Percentiles rank a stretch among this genome's conserved stretches.
These are phyloP conservation scores for Leptothorax acervorum DNA, from an alignment of 2,888 invertebrate genomes.

Conservation along the genomic window DNA sequence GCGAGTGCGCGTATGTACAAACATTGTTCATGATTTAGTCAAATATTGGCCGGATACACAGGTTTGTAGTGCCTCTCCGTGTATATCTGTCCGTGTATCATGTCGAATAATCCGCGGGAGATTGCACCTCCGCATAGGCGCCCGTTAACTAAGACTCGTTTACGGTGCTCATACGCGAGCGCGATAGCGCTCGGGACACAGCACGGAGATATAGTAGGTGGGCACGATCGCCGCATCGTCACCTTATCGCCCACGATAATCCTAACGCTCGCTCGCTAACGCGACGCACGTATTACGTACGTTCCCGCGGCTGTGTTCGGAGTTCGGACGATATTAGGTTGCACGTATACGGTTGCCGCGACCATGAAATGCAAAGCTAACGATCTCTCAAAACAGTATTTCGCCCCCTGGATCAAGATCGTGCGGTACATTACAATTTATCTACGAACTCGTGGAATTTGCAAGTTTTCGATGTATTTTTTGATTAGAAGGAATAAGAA, in stretches of 20 bases:
- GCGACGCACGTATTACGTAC: constrained; percentile 14
- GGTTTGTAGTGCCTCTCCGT: constrained; percentile 83
- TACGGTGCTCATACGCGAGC: constrained; percentile 58
- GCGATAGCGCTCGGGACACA: constrained; percentile 25
- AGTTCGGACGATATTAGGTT: constrained; percentile 21
- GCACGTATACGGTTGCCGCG: background rate
- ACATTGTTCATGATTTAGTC: constrained; percentile 86
- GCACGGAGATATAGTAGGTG: constrained; percentile 13
- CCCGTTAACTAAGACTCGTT: constrained; percentile 80
- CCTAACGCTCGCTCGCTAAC: constrained; percentile 29
- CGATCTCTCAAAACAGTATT: background rate
- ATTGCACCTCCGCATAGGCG: constrained; percentile 81
- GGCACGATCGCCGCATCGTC: constrained; percentile 27
- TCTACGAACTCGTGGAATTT: background rate
- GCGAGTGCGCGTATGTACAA: constrained; percentile 80
- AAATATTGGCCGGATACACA: constrained; percentile 86
- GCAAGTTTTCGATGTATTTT: background rate
- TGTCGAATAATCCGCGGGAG: constrained; percentile 83
- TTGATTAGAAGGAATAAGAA: background rate
- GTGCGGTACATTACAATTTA: background rate
- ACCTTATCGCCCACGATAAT: constrained; percentile 55
- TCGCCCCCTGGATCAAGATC: background rate
- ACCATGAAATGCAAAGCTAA: background rate
- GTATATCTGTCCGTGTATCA: constrained; percentile 80
- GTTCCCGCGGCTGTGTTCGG: background rate